These are phyloP conservation scores for Pammene fasciana DNA, from an alignment of 2,888 invertebrate species.

Conservation along the genomic window DNA sequence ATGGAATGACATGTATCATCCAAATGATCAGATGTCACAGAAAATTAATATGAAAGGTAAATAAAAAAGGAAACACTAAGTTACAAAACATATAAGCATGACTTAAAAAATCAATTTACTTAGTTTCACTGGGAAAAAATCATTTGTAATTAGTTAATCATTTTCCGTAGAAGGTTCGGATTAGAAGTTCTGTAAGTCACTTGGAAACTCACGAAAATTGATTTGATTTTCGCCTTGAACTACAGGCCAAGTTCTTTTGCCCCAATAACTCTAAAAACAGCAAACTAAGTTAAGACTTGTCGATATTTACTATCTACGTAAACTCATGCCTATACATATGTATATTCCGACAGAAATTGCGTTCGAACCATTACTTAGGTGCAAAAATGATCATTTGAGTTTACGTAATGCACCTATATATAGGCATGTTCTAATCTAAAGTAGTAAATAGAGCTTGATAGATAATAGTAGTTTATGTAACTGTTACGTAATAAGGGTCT, in stretches of 20 bases:
- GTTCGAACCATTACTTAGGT: too few species aligned
- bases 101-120: neutral
- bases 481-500: too few species aligned
- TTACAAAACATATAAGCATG: too few species aligned
- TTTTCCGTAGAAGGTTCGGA: constrained; percentile 20
- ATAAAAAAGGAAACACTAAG: too few species aligned
- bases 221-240: constrained; percentile 37
- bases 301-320: constrained; percentile 11
- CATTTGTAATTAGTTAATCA: constrained; percentile 30
- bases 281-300: constrained; percentile 33
- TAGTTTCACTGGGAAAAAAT: constrained; percentile 19
- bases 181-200: constrained; percentile 25
- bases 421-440: too few species aligned
- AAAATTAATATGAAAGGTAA: too few species aligned
- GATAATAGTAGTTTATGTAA: too few species aligned
- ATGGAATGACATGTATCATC: too few species aligned
- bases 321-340: neutral
- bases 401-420: too few species aligned
- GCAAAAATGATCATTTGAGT: too few species aligned
- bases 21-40: too few species aligned
- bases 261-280: constrained; percentile 27
- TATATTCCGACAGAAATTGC: neutral
- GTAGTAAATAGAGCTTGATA: too few species aligned
- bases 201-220: constrained; percentile 28
- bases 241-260: constrained; percentile 29